Evolutionary conservation across 2,113 vertebrate species (phyloP).

Genomic region (Misgurnus anguillicaudatus): DNA sequence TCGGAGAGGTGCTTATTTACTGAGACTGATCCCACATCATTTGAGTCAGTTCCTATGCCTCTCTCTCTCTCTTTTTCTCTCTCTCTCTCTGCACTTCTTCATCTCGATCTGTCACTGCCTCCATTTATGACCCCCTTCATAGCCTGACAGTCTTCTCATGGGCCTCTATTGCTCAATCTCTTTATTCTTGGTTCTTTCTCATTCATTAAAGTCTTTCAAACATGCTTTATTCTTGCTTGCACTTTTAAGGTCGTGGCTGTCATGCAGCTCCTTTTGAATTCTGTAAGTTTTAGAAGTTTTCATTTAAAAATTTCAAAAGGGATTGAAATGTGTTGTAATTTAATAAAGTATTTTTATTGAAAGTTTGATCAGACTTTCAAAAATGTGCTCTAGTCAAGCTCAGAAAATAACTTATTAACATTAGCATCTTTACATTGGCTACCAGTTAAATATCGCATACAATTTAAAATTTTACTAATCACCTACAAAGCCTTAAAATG

Average conservation of each 20-base stretch:
- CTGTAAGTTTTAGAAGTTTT: no score
- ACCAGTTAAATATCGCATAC: no score
- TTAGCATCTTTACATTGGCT: no score
- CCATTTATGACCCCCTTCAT: conserved; percentile 16
- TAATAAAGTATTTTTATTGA: no score
- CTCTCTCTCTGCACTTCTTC: neutral
- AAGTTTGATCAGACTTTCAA: no score
- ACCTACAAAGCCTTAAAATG: no score
- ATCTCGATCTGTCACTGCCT: neutral
- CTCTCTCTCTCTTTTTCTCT: conserved; percentile 20
- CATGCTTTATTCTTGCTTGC: neutral
- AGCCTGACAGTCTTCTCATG: conserved; percentile 4
- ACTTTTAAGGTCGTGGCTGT: neutral
- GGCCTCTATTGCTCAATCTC: conserved; percentile 21
- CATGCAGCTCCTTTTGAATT: no score
- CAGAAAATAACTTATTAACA: no score
- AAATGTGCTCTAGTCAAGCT: no score
- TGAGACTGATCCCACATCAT: conserved; percentile 55
- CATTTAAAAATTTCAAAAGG: no score
- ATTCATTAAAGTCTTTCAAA: conserved; percentile 27
- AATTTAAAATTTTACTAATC: no score
- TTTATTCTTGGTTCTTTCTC: neutral
- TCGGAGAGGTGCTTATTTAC: conserved; percentile 62
- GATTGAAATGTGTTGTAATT: no score
- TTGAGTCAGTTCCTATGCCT: conserved; percentile 61